phyloP scores from a whole-genome alignment of 2,888 invertebrate species.

The Ochropleura leucogaster region DNA sequence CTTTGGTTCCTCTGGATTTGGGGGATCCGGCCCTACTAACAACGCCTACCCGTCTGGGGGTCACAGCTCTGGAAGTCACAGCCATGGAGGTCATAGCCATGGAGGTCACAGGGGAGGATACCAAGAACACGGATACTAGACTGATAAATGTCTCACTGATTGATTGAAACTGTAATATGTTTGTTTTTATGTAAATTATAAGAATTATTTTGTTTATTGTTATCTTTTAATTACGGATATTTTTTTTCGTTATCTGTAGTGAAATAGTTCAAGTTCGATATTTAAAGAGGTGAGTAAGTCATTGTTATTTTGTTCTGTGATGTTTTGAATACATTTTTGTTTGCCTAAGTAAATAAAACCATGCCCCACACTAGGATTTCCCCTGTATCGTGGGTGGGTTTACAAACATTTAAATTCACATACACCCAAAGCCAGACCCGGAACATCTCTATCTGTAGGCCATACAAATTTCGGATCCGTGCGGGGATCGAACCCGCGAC shows the following conservation, averaged over 20 bases:
- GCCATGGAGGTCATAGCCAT: slow-evolving; percentile 27
- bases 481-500: too few species aligned
- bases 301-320: background rate
- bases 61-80: slow-evolving; percentile 22
- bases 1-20: slow-evolving; percentile 40
- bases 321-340: slow-evolving; percentile 8
- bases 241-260: slow-evolving; percentile 8
- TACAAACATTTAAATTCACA: too few species aligned
- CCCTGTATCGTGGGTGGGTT: too few species aligned
- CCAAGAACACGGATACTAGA: slow-evolving; percentile 57
- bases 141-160: slow-evolving; percentile 12
- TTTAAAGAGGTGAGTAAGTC: slow-evolving; percentile 23
- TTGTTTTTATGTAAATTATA: slow-evolving; percentile 30
- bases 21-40: slow-evolving; percentile 40
- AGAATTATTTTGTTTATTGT: background rate
- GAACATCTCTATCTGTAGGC: too few species aligned
- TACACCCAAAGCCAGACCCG: too few species aligned
- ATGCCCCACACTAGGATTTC: too few species aligned
- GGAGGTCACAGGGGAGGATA: slow-evolving; percentile 53
- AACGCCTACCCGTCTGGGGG: slow-evolving; percentile 48
- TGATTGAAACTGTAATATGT: background rate
- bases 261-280: background rate
- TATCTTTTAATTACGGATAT: slow-evolving; percentile 32
- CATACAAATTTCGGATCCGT: background rate
- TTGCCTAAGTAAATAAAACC: too few species aligned